Evolutionary conservation across 2,797 vertebrate species (phyloP), one percentile per base, ranked within the genome.

Genomic region (Vultur gryphus): DNA sequence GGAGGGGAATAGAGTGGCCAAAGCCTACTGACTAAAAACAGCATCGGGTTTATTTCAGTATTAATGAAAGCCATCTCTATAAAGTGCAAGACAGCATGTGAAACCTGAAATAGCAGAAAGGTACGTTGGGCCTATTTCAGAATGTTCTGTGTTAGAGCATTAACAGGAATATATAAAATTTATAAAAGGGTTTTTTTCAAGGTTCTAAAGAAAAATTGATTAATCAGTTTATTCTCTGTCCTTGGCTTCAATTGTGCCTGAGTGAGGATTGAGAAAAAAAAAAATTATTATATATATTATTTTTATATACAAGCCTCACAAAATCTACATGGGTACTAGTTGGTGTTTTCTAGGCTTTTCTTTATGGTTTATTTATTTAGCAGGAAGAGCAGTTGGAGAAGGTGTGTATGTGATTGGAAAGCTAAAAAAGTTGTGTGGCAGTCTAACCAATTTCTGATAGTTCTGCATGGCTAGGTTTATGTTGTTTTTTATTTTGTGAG

Each of bases 351-450:
- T 62, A 44, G 16, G n/a, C 49, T 84, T 76, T 93, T 87, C 67
- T 87, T 89, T 62, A 59, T 49, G 20, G 58, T 83, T 95, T 93
- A 83, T 71, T 91, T 92, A 91, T 79, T 79, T 84, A 90, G 49
- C 65, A 71, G 61, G 78, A 91, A 83, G 43, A 78, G 37, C 41
- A 91, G 19, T 8, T 52, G 69, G 43, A 75, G 86, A 81, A 86
- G 16, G 51, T 9, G 16, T 37, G n/a, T 19, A n/a, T 85, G 79
- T 94, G 94, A 95, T 5, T 91, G 62, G 83, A 94, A 94, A 93
- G 62, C 58, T 88, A 76, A 91, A 76, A 69, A 84, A 48, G 54
- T 49, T 72, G 24, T 70, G 35, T 49, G 33, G 21, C n/a, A 23
- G 23, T 54, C 46, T 73, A 89, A 80, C 23, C 52, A 67, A 85